phyloP scores from a whole-genome alignment of 2,888 invertebrate genomes.

The Eutolmus rufibarbis region DNA sequence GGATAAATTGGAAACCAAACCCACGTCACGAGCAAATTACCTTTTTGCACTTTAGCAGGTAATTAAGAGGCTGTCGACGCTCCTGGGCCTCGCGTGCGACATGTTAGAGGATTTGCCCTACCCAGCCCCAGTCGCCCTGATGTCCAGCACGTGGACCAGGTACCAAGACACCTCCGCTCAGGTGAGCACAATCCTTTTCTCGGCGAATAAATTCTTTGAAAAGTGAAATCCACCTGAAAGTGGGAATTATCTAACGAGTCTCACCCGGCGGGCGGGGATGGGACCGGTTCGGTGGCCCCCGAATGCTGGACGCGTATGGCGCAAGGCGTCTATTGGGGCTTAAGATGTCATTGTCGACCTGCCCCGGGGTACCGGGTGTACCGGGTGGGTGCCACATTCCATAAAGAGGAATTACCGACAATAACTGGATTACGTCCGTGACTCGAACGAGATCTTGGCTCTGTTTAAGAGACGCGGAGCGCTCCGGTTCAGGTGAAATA shows the following conservation, averaged over 20 bases:
- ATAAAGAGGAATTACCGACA: constrained; percentile 1
- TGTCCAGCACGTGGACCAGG: not conserved
- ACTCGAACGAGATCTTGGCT: not conserved
- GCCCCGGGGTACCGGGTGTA: too few species aligned
- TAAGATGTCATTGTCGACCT: not conserved
- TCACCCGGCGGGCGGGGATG: not conserved
- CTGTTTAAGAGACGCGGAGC: not conserved
- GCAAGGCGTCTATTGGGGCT: not conserved
- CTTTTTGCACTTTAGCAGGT: not conserved
- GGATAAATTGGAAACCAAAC: not conserved
- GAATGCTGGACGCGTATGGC: not conserved
- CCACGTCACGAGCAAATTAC: not conserved
- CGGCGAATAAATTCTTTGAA: not conserved
- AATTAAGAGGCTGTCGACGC: not conserved
- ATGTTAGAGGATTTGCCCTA: not conserved
- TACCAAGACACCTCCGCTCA: not conserved
- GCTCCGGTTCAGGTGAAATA: not conserved
- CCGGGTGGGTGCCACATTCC: not conserved
- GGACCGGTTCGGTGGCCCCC: not conserved
- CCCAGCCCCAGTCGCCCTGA: not conserved
- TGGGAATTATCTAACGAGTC: not conserved
- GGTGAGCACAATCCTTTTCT: not conserved
- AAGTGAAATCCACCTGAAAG: not conserved
- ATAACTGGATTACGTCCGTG: not conserved
- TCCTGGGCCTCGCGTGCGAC: not conserved